Evolutionary conservation across 2,888 invertebrate genomes (phyloP).

Genomic region (Conchocele bisecta): DNA sequence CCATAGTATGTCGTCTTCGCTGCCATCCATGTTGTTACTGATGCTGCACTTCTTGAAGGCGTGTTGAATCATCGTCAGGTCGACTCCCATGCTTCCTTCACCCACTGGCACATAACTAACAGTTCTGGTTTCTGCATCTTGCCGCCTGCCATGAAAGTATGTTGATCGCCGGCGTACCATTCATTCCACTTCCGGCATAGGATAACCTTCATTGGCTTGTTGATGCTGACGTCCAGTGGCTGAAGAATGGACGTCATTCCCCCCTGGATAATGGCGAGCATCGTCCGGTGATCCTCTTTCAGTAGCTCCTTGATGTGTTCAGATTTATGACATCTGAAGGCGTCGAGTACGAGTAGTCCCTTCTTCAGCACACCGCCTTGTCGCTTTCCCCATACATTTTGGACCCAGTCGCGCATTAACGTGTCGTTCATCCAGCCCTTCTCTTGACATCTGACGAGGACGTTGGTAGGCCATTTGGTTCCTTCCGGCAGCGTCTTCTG

Average conservation of each 20-base stretch:
- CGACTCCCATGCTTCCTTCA: slow-evolving; percentile 13
- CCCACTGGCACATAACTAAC: slow-evolving; percentile 6
- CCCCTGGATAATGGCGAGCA: slow-evolving; percentile 22
- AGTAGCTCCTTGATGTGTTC: neutral
- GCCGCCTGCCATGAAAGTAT: neutral
- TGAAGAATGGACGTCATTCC: slow-evolving; percentile 27
- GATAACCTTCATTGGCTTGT: slow-evolving; percentile 26
- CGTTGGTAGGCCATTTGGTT: slow-evolving; percentile 1
- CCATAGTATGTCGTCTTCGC: slow-evolving; percentile 15
- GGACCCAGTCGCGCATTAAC: slow-evolving; percentile 24
- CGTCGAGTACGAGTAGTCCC: slow-evolving; percentile 28
- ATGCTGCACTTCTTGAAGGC: slow-evolving; percentile 35
- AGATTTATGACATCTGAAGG: slow-evolving; percentile 22
- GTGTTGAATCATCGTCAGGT: neutral
- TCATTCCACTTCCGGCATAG: slow-evolving; percentile 5
- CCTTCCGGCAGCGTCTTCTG: slow-evolving; percentile 18
- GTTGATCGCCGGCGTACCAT: slow-evolving; percentile 3
- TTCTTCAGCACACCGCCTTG: slow-evolving; percentile 7
- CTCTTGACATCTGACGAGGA: slow-evolving; percentile 10
- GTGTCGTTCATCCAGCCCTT: slow-evolving; percentile 39
- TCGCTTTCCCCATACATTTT: slow-evolving; percentile 23
- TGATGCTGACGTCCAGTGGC: slow-evolving; percentile 26
- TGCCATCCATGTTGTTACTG: slow-evolving; percentile 22
- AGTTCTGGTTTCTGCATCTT: slow-evolving; percentile 12
- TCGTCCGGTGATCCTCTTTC: neutral